phyloP scores from a whole-genome alignment of 2,113 vertebrate species.

The Urocolius indicus region DNA sequence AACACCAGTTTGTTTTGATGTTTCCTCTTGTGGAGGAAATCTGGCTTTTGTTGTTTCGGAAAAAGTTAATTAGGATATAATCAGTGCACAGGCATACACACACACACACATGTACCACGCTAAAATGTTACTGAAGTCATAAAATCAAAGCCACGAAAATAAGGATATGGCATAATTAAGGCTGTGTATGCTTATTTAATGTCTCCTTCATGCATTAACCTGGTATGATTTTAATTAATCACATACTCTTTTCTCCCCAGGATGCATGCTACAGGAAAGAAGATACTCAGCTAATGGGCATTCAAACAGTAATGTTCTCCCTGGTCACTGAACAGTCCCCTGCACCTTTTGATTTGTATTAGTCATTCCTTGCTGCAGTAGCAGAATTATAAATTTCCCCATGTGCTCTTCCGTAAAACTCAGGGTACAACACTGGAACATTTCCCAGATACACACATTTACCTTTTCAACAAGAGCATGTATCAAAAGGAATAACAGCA shows the following conservation, averaged over 20 bases:
- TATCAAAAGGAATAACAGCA: neutral
- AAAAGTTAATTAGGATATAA: neutral
- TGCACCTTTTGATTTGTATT: neutral
- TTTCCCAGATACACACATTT: neutral
- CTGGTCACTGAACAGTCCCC: neutral
- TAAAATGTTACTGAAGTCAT: neutral
- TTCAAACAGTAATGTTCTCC: neutral
- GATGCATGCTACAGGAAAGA: neutral
- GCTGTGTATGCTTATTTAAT: neutral
- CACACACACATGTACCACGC: neutral
- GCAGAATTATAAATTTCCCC: neutral
- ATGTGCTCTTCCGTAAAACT: neutral
- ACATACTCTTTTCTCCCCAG: neutral
- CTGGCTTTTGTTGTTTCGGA: neutral
- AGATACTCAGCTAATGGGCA: neutral
- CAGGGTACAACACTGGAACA: neutral
- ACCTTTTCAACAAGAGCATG: neutral
- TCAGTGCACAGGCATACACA: neutral
- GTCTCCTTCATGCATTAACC: neutral
- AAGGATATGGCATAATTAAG: neutral
- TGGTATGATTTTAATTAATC: neutral
- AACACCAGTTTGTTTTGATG: neutral
- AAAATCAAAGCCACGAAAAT: constrained; percentile 2
- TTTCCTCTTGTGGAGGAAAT: neutral
- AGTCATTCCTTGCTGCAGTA: neutral